A percentile compares a stretch with the other conserved stretches of the same genome.
Conservation (phyloP, 2,888 invertebrate species). For the Falcaria lacertinaria region DNA sequence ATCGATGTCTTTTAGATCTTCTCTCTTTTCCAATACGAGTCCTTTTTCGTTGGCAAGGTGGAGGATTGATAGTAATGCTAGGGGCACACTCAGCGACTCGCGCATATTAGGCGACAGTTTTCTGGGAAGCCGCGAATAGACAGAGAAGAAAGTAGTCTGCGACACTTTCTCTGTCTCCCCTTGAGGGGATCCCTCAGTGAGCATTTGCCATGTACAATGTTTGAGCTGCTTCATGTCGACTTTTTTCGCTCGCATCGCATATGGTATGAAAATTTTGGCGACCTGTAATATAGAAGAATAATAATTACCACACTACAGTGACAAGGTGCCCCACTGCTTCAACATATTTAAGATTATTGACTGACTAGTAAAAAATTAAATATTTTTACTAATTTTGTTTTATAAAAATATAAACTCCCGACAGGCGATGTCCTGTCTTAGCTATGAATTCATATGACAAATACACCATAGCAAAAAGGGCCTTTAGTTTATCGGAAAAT, state of each 20-base stretch:
- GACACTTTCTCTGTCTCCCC: slow-evolving; percentile 57
- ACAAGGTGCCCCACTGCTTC: no score
- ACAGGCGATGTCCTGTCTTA: no score
- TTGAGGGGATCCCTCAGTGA: slow-evolving; percentile 60
- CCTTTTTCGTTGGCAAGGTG: slow-evolving; percentile 92
- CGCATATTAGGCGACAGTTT: slow-evolving; percentile 81
- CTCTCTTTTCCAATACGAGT: slow-evolving; percentile 73
- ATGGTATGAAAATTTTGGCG: slow-evolving; percentile 86
- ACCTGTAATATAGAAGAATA: slow-evolving; percentile 61
- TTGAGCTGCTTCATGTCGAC: slow-evolving; percentile 93
- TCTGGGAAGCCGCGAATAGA: slow-evolving; percentile 80
- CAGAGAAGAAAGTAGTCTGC: slow-evolving; percentile 70
- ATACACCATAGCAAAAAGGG: no score
- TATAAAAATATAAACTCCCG: no score
- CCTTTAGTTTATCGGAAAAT: no score
- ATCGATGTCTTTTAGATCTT: slow-evolving; percentile 75
- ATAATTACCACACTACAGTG: no score
- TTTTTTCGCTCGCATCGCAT: slow-evolving; percentile 90
- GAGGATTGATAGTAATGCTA: slow-evolving; percentile 89
- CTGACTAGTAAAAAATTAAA: no score
- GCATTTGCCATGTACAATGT: slow-evolving; percentile 84
- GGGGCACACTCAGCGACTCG: slow-evolving; percentile 86
- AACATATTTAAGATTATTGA: no score
- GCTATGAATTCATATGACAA: no score
- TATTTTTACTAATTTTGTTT: no score